These are phyloP conservation scores for Meandrusa payeni DNA, from an alignment of 2,888 invertebrate species.

Conservation along the genomic window DNA sequence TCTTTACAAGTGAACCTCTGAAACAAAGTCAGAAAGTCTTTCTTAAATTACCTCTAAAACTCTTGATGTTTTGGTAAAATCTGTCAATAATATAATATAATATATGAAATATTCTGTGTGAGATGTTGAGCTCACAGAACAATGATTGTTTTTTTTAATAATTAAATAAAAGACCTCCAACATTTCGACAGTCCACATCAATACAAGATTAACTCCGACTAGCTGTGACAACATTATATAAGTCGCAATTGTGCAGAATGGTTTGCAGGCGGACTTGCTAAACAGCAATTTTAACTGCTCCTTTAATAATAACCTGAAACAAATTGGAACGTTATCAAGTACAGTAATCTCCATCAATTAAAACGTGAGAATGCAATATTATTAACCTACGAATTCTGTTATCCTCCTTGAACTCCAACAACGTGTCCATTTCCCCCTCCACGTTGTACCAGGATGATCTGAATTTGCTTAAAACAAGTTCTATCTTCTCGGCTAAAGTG, in stretches of 20 bases:
- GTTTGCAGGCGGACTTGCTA: conserved; percentile 39
- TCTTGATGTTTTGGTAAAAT: no score
- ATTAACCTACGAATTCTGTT: conserved; percentile 54
- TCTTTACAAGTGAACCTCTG: no score
- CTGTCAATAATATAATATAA: no score
- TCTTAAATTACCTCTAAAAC: no score
- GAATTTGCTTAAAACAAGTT: conserved; percentile 37
- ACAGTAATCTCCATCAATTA: no score
- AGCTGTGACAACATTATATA: conserved; percentile 43
- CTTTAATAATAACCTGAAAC: conserved; percentile 6
- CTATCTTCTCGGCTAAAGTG: conserved; percentile 30
- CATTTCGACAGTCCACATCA: conserved; percentile 51
- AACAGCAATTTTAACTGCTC: conserved; percentile 38
- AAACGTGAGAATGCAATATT: background rate
- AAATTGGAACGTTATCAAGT: background rate
- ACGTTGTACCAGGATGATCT: conserved; percentile 40
- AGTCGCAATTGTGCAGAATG: conserved; percentile 40
- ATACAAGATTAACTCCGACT: conserved; percentile 43
- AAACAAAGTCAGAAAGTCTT: no score
- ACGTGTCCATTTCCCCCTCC: conserved; percentile 42
- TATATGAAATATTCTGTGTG: no score
- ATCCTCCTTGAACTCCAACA: conserved; percentile 46
- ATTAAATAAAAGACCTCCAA: conserved; percentile 40
- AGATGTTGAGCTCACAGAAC: no score
- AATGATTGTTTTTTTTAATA: no score